Conservation (phyloP, 2,797 vertebrate genomes). For the Cyprinella venusta region DNA sequence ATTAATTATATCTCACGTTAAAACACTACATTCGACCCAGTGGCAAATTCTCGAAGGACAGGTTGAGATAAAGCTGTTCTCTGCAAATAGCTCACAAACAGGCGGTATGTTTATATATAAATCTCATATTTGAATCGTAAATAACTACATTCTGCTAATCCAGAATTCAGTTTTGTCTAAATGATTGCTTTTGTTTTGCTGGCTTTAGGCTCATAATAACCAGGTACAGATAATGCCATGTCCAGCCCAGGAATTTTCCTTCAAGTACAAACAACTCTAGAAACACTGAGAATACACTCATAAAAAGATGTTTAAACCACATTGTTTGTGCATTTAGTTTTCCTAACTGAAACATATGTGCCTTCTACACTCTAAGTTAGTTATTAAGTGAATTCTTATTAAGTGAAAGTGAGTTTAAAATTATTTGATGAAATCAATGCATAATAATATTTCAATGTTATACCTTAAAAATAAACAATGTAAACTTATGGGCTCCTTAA, state of each 20-base stretch:
- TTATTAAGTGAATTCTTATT: not conserved
- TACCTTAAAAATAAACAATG: not conserved
- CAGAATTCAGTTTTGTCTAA: not conserved
- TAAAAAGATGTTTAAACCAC: not conserved
- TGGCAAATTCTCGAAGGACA: no score
- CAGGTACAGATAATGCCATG: not conserved
- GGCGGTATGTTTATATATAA: no score
- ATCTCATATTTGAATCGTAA: no score
- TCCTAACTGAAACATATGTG: not conserved
- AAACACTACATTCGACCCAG: no score
- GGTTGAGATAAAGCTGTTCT: no score
- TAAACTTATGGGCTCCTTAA: not conserved
- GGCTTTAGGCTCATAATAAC: conserved; percentile 5
- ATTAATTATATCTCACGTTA: no score
- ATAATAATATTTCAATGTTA: not conserved
- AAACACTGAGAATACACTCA: not conserved
- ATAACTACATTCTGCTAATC: no score
- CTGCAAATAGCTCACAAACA: no score
- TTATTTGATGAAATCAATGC: not conserved
- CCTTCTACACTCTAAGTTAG: not conserved
- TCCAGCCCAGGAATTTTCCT: not conserved
- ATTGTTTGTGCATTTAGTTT: not conserved
- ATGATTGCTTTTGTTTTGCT: not conserved
- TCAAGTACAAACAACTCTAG: not conserved
- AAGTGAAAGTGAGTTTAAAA: conserved; percentile 3